These are phyloP conservation scores for Seriola quinqueradiata DNA, from an alignment of 2,113 vertebrate species.

Conservation along the genomic window DNA sequence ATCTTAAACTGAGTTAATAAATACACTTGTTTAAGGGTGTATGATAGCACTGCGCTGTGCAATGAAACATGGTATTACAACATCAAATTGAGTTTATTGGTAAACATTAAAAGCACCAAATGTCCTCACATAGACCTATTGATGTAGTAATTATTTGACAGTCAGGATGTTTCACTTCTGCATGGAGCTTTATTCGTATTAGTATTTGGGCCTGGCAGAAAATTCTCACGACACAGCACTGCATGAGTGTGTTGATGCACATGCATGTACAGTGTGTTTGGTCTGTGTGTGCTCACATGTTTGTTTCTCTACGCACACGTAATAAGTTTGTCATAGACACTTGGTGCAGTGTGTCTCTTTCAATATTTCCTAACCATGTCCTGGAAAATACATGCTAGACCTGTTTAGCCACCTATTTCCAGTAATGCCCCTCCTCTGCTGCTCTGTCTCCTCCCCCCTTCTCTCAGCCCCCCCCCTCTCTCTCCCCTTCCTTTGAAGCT, in stretches of 20 bases:
- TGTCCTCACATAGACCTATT: not conserved
- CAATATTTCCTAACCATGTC: conserved; percentile 62
- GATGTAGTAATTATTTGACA: not conserved
- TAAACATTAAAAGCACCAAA: not conserved
- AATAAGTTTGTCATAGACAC: not conserved
- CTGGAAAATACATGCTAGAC: conserved; percentile 75
- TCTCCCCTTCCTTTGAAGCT: conserved; percentile 14
- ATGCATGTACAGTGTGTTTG: not conserved
- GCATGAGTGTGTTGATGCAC: not conserved
- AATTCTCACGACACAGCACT: not conserved
- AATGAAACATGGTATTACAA: conserved; percentile 15
- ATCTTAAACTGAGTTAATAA: not conserved
- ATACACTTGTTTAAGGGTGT: not conserved
- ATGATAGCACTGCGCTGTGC: not conserved
- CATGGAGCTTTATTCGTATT: not conserved
- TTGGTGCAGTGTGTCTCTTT: conserved; percentile 23
- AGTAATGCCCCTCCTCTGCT: conserved; percentile 74
- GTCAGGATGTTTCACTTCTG: conserved; percentile 22
- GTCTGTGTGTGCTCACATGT: not conserved
- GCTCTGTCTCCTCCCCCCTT: conserved; percentile 58
- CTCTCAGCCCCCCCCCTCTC: not conserved
- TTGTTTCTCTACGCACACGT: not conserved
- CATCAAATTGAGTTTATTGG: conserved; percentile 20
- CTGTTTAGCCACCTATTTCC: conserved; percentile 80
- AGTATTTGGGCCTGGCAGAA: not conserved